These are phyloP conservation scores for Tribolium freemani DNA, from an alignment of 2,888 invertebrate genomes.

Conservation along the genomic window DNA sequence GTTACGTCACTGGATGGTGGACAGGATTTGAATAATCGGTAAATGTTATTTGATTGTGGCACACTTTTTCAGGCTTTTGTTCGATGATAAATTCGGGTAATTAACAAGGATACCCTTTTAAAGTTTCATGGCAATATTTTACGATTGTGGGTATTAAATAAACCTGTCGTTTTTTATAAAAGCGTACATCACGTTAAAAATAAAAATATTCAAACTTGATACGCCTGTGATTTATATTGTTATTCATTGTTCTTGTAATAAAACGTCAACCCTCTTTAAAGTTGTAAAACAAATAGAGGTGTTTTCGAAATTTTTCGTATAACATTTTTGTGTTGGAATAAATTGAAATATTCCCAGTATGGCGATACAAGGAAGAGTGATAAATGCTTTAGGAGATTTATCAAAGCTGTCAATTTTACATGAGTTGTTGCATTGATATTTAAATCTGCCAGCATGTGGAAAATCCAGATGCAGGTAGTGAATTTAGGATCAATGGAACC, in stretches of 20 bases:
- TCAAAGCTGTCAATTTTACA: conserved; percentile 35
- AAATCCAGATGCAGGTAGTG: conserved; percentile 7
- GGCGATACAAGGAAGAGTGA: conserved; percentile 24
- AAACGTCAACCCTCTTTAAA: conserved; percentile 2
- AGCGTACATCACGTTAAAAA: background rate
- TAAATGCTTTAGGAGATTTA: conserved; percentile 34
- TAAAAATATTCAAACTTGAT: conserved; percentile 18
- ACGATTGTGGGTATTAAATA: conserved; percentile 2
- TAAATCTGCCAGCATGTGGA: conserved; percentile 30
- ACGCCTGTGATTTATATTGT: conserved; percentile 24
- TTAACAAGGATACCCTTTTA: conserved; percentile 28
- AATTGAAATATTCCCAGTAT: conserved; percentile 32
- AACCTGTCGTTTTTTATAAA: conserved; percentile 12
- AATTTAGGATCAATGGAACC: background rate
- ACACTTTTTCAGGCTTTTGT: conserved; percentile 14
- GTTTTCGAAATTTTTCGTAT: background rate
- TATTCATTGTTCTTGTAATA: conserved; percentile 10
- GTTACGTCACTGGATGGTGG: no score
- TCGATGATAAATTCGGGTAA: conserved; percentile 13
- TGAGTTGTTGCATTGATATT: conserved; percentile 39
- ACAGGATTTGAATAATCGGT: background rate
- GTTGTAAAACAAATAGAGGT: background rate
- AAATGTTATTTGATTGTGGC: conserved; percentile 11
- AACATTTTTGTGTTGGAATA: background rate
- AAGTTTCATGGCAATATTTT: conserved; percentile 16